Evolutionary conservation across 1,140 invertebrate species (phyloP).

Genomic region (Scaptomyza montana): DNA sequence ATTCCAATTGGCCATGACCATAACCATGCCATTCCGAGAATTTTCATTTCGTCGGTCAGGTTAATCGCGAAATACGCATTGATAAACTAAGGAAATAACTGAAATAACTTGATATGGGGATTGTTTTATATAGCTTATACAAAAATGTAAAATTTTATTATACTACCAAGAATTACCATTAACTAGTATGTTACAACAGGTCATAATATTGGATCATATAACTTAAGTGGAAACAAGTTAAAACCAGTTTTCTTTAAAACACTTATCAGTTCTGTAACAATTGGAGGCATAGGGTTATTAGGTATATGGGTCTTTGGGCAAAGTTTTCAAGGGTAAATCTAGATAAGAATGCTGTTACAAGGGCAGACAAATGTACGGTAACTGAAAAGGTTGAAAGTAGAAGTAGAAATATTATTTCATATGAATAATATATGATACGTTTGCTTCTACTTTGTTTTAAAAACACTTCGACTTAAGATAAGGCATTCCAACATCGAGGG

Average conservation of each 20-base stretch:
- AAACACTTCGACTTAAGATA: background rate
- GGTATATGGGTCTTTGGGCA: background rate
- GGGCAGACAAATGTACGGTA: background rate
- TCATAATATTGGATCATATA: slow-evolving; percentile 24
- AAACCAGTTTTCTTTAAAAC: slow-evolving; percentile 1
- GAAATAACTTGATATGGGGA: slow-evolving; percentile 10
- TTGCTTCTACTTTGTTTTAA: too few relatives aligned
- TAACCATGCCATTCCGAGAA: slow-evolving; percentile 49
- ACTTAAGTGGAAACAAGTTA: slow-evolving; percentile 15
- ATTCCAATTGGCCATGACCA: slow-evolving; percentile 58
- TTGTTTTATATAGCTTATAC: background rate
- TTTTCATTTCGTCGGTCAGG: slow-evolving; percentile 11
- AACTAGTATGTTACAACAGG: slow-evolving; percentile 6
- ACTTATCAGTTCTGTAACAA: slow-evolving; percentile 26
- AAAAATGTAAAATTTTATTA: background rate
- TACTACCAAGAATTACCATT: slow-evolving; percentile 18
- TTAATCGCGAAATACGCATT: slow-evolving; percentile 4
- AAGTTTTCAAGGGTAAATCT: background rate
- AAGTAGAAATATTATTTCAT: background rate
- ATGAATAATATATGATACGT: too few relatives aligned
- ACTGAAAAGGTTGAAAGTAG: background rate
- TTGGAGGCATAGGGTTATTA: too few relatives aligned
- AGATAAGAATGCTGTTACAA: background rate
- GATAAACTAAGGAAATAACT: slow-evolving; percentile 40
- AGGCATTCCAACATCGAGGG: background rate